Conservation (phyloP, 2,797 vertebrate species). For the Emydoidea blandingii region DNA sequence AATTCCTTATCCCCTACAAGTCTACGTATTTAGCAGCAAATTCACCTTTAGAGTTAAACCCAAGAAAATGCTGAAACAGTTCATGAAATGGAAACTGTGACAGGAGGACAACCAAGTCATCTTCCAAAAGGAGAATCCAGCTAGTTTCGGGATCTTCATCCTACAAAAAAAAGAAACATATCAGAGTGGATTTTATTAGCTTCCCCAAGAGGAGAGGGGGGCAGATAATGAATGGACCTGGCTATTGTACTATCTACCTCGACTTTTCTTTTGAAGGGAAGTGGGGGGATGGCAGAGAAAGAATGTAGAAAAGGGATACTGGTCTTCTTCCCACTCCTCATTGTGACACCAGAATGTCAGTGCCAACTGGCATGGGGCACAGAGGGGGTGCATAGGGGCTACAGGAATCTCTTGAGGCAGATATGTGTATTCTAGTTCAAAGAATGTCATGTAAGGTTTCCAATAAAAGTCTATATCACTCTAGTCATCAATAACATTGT, state of each 20-base stretch:
- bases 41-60: conserved; percentile 90
- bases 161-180: conserved; percentile 75
- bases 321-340: neutral
- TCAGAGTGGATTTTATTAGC: neutral
- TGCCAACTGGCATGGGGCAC: neutral
- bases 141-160: conserved; percentile 96
- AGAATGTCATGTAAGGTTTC: neutral
- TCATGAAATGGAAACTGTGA: conserved; percentile 97
- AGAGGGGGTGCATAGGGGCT: neutral
- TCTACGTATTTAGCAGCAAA: neutral
- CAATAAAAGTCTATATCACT: neutral
- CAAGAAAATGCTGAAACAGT: conserved; percentile 94
- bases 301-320: neutral
- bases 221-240: fast-evolving
- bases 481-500: neutral
- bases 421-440: neutral
- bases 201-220: neutral
- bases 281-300: neutral
- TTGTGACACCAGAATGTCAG: neutral
- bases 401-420: neutral
- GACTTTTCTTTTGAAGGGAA: neutral
- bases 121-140: conserved; percentile 95
- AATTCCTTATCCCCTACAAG: too few species aligned
- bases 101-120: conserved; percentile 92
- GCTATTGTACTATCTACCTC: neutral